phyloP scores from a whole-genome alignment of 2,113 vertebrate genomes.

The Tachuris rubrigastra region DNA sequence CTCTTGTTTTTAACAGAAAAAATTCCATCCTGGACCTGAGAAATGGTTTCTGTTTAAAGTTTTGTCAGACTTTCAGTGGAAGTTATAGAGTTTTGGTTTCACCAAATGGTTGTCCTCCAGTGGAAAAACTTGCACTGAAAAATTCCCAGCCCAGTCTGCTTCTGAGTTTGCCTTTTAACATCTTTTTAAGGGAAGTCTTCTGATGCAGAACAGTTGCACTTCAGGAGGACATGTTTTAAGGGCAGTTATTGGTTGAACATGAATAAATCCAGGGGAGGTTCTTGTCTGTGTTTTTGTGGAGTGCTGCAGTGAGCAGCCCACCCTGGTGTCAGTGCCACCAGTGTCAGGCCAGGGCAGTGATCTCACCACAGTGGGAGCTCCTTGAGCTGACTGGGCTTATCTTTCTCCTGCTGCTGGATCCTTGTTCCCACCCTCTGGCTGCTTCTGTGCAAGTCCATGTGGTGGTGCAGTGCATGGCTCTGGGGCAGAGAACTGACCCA shows the following conservation, averaged over 20 bases:
- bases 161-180: background rate
- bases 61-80: conserved; percentile 14
- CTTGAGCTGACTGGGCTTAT: background rate
- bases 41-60: background rate
- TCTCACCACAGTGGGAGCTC: accelerated
- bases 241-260: background rate
- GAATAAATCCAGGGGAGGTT: background rate
- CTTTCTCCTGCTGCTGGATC: background rate
- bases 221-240: background rate
- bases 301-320: background rate
- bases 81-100: conserved; percentile 5
- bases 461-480: background rate
- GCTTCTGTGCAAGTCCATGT: background rate
- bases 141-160: background rate
- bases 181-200: background rate
- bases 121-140: conserved; percentile 35
- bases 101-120: background rate
- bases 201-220: background rate
- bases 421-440: background rate
- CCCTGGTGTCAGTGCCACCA: background rate
- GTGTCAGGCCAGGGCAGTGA: accelerated
- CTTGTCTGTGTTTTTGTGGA: background rate
- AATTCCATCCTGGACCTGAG: background rate
- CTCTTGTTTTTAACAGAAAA: background rate
- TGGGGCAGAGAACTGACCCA: background rate